Percentiles rank a stretch among this genome's conserved stretches.
These are phyloP conservation scores for Catagonus wagneri DNA, from an alignment of 2,113 vertebrate species.

Conservation along the genomic window DNA sequence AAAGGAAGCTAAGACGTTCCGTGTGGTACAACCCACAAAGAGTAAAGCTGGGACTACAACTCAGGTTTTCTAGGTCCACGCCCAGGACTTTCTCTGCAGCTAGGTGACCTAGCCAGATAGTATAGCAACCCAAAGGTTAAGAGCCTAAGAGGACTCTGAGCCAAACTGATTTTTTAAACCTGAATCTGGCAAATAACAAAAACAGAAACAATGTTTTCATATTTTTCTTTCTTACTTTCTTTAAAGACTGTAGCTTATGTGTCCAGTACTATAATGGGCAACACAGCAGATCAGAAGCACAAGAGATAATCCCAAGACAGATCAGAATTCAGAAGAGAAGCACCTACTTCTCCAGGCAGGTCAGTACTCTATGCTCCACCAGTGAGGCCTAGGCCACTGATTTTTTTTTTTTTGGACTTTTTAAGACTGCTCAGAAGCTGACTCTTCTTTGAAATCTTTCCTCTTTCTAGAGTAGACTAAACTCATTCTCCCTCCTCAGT, in stretches of 20 bases:
- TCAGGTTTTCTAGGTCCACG: neutral
- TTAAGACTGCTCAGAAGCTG: neutral
- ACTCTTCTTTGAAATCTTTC: neutral
- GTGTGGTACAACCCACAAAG: neutral
- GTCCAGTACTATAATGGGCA: neutral
- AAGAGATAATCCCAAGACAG: neutral
- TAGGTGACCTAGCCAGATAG: neutral
- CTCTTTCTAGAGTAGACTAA: neutral
- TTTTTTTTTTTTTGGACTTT: slow-evolving; percentile 3
- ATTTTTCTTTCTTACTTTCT: neutral
- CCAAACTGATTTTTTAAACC: neutral
- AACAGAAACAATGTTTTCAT: neutral
- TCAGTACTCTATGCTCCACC: neutral
- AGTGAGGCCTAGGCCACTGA: neutral
- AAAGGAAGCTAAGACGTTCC: neutral
- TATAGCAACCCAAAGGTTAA: neutral
- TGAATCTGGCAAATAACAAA: neutral
- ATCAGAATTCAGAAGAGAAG: neutral
- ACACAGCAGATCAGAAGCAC: neutral
- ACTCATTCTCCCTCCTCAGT: neutral
- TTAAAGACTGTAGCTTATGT: slow-evolving; percentile 4
- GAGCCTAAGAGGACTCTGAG: neutral
- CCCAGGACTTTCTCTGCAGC: neutral
- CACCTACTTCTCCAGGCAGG: neutral
- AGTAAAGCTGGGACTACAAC: neutral